phyloP scores from a whole-genome alignment of 1,140 invertebrate genomes.

The Drosophila leontia region DNA sequence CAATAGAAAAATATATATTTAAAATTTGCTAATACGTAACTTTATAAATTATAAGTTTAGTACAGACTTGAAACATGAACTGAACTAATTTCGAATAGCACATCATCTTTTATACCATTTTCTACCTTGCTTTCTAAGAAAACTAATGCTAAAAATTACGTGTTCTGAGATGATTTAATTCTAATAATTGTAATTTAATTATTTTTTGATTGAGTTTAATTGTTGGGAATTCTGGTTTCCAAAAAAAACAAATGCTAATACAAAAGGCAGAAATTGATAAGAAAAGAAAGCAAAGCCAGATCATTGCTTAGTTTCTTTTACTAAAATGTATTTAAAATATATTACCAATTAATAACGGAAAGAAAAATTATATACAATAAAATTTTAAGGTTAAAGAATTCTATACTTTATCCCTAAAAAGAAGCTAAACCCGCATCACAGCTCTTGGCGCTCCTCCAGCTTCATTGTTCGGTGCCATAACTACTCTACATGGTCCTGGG shows the following conservation, averaged over 20 bases:
- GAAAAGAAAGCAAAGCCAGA: background rate
- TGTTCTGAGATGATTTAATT: background rate
- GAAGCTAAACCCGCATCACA: background rate
- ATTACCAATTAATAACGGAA: background rate
- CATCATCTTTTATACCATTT: background rate
- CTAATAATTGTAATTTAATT: background rate
- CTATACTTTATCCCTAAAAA: background rate
- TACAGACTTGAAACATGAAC: background rate
- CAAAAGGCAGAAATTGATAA: background rate
- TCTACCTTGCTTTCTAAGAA: background rate
- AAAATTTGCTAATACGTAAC: background rate
- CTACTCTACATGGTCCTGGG: slow-evolving; percentile 56
- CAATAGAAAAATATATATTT: background rate
- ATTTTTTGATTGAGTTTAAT: background rate
- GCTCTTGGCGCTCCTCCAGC: slow-evolving; percentile 41
- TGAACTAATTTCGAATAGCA: background rate
- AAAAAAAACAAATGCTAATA: too few relatives aligned
- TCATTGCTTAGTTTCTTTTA: background rate
- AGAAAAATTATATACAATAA: too few relatives aligned
- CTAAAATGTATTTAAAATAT: background rate
- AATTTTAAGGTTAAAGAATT: background rate
- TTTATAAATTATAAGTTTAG: background rate
- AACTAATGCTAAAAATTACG: too few relatives aligned
- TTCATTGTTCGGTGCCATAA: slow-evolving; percentile 67
- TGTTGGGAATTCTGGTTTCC: background rate